Conservation (phyloP, 2,113 vertebrate species). For the Forbesichthys agassizii region DNA sequence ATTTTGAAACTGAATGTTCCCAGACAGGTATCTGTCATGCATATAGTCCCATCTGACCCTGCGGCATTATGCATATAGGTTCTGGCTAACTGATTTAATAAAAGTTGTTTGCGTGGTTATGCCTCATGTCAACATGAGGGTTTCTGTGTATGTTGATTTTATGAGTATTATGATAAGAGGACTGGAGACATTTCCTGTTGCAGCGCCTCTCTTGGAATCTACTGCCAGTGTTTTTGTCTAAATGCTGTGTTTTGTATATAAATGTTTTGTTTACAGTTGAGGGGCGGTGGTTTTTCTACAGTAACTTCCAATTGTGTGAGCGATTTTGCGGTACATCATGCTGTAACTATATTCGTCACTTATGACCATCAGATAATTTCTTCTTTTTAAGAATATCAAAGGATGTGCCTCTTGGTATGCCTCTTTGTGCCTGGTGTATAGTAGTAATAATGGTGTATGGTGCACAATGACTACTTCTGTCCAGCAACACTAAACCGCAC, state of each 20-base stretch:
- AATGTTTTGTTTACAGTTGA: too few species aligned
- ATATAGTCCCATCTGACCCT: slow-evolving; percentile 25
- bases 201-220: slow-evolving; percentile 5
- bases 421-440: neutral
- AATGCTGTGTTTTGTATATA: too few species aligned
- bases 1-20: too few species aligned
- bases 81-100: slow-evolving; percentile 8
- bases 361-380: too few species aligned
- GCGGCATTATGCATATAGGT: slow-evolving; percentile 43
- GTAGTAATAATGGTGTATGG: neutral
- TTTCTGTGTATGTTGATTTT: neutral
- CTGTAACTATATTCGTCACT: neutral
- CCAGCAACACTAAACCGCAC: neutral
- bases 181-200: slow-evolving; percentile 65
- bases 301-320: neutral
- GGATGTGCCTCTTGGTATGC: neutral
- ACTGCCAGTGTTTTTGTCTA: too few species aligned
- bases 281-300: neutral
- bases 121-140: slow-evolving; percentile 50
- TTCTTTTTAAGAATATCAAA: too few species aligned
- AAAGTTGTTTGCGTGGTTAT: slow-evolving; percentile 38
- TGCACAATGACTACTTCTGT: neutral
- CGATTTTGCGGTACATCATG: too few species aligned
- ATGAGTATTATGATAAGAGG: slow-evolving; percentile 21
- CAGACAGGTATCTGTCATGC: too few species aligned